Evolutionary conservation across 37 sponge, comb jelly and placozoan genomes (phyloP).

Genomic region (Theonella swinhoei): DNA sequence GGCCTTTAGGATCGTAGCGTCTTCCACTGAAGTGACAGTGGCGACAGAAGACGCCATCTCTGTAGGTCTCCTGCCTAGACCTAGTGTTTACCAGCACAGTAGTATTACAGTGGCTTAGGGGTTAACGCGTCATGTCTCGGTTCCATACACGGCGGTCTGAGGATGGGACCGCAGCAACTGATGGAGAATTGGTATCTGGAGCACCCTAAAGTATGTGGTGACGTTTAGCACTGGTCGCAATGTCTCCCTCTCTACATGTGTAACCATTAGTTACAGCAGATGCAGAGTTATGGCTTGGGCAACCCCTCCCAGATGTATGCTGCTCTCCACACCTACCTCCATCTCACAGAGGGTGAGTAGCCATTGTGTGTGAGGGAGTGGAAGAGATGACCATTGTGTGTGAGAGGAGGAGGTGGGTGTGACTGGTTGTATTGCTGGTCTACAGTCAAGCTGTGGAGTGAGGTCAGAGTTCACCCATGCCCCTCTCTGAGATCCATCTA

Average conservation of each 20-base stretch:
- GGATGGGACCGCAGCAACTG: too few species aligned
- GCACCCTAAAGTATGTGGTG: constrained; percentile 23
- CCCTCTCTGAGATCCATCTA: background rate
- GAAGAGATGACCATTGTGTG: too few species aligned
- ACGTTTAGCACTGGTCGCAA: background rate
- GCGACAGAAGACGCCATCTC: too few species aligned
- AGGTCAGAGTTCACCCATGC: constrained; percentile 13
- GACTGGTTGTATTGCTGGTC: too few species aligned
- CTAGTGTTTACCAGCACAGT: too few species aligned
- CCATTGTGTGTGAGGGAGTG: background rate
- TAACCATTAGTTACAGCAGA: constrained; percentile 19
- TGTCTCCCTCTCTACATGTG: background rate
- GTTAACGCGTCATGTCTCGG: too few species aligned
- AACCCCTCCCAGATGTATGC: constrained; percentile 1
- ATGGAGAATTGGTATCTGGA: background rate
- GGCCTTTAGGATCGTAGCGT: background rate
- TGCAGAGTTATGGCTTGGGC: background rate
- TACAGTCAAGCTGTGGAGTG: constrained; percentile 17
- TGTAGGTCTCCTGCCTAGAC: background rate
- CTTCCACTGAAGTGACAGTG: background rate
- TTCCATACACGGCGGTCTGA: too few species aligned
- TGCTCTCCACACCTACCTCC: constrained; percentile 30
- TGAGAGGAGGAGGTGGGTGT: too few species aligned
- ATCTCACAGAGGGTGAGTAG: constrained; percentile 47
- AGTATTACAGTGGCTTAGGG: too few species aligned